Evolutionary conservation across 2,888 invertebrate genomes (phyloP).

Genomic region (Erebia ligea): DNA sequence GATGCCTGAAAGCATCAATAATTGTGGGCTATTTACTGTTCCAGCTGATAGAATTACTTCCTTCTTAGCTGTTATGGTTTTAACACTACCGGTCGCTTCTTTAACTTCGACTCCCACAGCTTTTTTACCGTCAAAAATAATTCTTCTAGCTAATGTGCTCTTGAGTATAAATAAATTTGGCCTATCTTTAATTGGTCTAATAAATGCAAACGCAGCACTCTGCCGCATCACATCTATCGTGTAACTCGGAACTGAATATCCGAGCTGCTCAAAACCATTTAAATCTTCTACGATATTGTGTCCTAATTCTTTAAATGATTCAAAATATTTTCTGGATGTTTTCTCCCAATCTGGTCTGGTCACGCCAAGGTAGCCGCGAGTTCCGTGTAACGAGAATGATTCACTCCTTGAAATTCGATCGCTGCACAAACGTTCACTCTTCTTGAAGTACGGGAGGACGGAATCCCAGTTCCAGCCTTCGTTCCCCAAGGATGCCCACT

Average conservation of each 20-base stretch:
- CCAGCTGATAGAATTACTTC: slow-evolving; percentile 65
- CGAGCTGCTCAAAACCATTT: slow-evolving; percentile 56
- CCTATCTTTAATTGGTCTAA: slow-evolving; percentile 52
- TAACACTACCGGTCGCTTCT: slow-evolving; percentile 40
- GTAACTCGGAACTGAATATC: slow-evolving; percentile 51
- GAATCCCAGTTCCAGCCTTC: slow-evolving; percentile 59
- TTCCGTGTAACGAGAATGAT: slow-evolving; percentile 55
- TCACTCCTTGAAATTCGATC: slow-evolving; percentile 46
- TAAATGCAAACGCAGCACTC: slow-evolving; percentile 52
- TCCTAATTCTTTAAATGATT: slow-evolving; percentile 55
- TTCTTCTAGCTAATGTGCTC: slow-evolving; percentile 52
- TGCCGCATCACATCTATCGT: slow-evolving; percentile 49
- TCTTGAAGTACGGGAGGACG: slow-evolving; percentile 56
- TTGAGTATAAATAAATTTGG: slow-evolving; percentile 57
- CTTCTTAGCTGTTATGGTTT: slow-evolving; percentile 45
- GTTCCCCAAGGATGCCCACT: slow-evolving; percentile 87
- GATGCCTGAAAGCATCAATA: slow-evolving; percentile 64
- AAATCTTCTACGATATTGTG: slow-evolving; percentile 50
- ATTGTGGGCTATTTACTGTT: slow-evolving; percentile 56
- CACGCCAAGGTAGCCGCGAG: slow-evolving; percentile 51
- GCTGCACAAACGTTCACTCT: slow-evolving; percentile 52
- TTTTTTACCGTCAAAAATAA: slow-evolving; percentile 51
- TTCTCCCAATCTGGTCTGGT: slow-evolving; percentile 57
- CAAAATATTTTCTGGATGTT: slow-evolving; percentile 59
- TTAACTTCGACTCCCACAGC: slow-evolving; percentile 54